Percentiles rank a stretch among this genome's conserved stretches.
phyloP scores from a whole-genome alignment of 2,888 invertebrate genomes.

The Drosophila tripunctata region DNA sequence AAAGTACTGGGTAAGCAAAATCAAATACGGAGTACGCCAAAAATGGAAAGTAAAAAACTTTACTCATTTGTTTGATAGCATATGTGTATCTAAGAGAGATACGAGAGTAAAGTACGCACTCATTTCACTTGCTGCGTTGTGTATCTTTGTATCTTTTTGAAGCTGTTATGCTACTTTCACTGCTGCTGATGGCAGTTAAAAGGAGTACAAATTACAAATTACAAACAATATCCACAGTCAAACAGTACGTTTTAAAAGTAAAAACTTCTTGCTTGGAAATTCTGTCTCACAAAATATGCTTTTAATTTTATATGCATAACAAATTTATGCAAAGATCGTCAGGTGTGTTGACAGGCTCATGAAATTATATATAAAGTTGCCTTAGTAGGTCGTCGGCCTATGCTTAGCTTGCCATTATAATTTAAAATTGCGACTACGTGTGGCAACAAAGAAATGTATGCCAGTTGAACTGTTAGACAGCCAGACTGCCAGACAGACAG shows the following conservation, averaged over 20 bases:
- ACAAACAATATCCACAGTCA: conserved; percentile 69
- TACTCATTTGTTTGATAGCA: conserved; percentile 66
- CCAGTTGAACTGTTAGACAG: conserved; percentile 33
- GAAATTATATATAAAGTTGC: conserved; percentile 78
- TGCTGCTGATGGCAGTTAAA: conserved; percentile 53
- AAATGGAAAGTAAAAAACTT: conserved; percentile 48
- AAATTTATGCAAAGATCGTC: conserved; percentile 77
- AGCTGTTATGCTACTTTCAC: conserved; percentile 12
- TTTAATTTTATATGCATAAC: conserved; percentile 81
- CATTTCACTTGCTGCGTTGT: conserved; percentile 14
- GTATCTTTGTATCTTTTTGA: conserved; percentile 31
- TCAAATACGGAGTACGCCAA: conserved; percentile 48
- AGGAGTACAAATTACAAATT: conserved; percentile 71
- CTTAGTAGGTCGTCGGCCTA: conserved; percentile 67
- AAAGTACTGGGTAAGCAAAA: conserved; percentile 29
- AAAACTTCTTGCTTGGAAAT: conserved; percentile 35
- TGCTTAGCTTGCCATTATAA: conserved; percentile 60
- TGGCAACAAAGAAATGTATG: conserved; percentile 69
- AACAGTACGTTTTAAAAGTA: conserved; percentile 28
- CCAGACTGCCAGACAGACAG: conserved; percentile 6
- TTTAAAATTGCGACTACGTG: conserved; percentile 76
- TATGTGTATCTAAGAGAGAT: conserved; percentile 34
- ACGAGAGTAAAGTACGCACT: conserved; percentile 22
- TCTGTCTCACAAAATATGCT: conserved; percentile 67
- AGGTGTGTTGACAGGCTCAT: conserved; percentile 71